Percentiles rank a stretch among this genome's conserved stretches.
Conservation (phyloP, 2,113 vertebrate genomes). For the Rhynchomys soricoides region DNA sequence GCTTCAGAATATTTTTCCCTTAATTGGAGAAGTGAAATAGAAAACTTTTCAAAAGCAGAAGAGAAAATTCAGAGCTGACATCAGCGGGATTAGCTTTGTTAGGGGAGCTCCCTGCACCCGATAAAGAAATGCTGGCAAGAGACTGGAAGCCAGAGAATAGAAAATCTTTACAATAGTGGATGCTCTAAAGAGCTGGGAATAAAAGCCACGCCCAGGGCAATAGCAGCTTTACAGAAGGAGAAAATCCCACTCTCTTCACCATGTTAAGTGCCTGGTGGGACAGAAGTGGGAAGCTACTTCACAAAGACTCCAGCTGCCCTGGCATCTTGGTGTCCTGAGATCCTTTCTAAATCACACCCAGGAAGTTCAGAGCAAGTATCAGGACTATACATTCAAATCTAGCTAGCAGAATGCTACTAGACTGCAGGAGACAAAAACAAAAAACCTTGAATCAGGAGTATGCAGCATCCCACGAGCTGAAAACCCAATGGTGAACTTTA, state of each 20-base stretch:
- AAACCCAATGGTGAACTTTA: background rate
- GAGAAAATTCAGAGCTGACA: background rate
- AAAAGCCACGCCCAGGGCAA: background rate
- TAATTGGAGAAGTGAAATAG: background rate
- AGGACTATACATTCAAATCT: background rate
- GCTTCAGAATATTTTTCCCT: background rate
- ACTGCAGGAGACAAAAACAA: background rate
- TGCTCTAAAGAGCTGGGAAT: background rate
- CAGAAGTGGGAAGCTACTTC: background rate
- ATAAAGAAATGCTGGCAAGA: background rate
- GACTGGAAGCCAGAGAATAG: background rate
- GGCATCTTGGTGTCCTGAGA: background rate
- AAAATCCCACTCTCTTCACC: background rate
- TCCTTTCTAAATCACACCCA: background rate
- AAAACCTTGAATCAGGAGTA: background rate
- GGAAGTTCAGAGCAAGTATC: background rate
- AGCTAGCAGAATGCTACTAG: background rate
- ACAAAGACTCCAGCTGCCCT: background rate
- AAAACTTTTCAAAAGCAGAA: background rate
- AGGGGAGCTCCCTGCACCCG: background rate
- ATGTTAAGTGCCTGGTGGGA: background rate
- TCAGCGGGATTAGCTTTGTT: background rate
- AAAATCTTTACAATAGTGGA: background rate
- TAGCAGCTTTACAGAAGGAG: background rate
- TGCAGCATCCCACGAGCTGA: background rate